These are phyloP conservation scores for Allygus modestus DNA, from an alignment of 2,888 invertebrate species.

Conservation along the genomic window DNA sequence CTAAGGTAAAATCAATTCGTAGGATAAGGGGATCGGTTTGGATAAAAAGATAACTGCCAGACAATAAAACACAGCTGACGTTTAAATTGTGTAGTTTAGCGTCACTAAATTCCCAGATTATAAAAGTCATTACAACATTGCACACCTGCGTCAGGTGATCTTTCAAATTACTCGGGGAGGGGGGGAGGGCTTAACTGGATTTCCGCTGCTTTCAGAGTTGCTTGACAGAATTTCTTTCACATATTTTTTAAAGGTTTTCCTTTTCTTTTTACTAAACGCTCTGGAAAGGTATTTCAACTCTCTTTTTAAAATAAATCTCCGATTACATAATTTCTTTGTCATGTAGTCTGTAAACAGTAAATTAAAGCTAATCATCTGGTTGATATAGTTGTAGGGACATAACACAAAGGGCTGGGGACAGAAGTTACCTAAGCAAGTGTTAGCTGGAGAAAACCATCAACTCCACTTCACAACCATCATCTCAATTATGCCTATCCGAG, in stretches of 20 bases:
- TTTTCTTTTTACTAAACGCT: too few relatives aligned
- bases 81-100: neutral
- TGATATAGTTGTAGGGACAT: neutral
- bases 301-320: too few relatives aligned
- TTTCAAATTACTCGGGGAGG: conserved; percentile 14
- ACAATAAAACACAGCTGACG: neutral
- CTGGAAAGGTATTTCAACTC: too few relatives aligned
- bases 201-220: neutral
- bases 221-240: neutral
- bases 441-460: neutral
- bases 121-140: conserved; percentile 28
- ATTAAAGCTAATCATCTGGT: neutral
- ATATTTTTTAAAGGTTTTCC: too few relatives aligned
- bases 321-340: too few relatives aligned
- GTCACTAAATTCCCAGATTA: conserved; percentile 18
- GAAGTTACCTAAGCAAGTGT: neutral
- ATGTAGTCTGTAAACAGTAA: too few relatives aligned
- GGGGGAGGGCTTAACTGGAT: conserved; percentile 21
- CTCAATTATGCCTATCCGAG: too few relatives aligned
- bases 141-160: conserved; percentile 25
- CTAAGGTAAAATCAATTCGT: too few relatives aligned
- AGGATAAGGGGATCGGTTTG: too few relatives aligned
- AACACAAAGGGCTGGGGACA: neutral
- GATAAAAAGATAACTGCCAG: too few relatives aligned
- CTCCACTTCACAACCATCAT: neutral